These are phyloP conservation scores for Melanerpes formicivorus DNA, from an alignment of 2,113 vertebrate genomes.

Conservation along the genomic window DNA sequence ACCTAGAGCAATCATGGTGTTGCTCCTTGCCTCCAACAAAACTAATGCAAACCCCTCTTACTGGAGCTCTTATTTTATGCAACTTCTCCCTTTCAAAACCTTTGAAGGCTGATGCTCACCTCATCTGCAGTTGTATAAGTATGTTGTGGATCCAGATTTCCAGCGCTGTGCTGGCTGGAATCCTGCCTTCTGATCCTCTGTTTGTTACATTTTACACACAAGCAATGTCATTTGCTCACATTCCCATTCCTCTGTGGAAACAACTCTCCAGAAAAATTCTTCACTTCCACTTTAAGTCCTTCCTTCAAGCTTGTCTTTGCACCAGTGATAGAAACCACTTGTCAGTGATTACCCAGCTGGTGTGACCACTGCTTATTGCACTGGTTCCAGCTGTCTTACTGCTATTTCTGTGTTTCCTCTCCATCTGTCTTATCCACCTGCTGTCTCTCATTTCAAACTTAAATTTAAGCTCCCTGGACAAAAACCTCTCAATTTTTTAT, in stretches of 20 bases:
- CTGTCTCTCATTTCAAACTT: constrained; percentile 53
- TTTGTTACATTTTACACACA: not conserved
- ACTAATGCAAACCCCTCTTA: not conserved
- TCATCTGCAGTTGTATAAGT: not conserved
- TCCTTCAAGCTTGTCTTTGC: constrained; percentile 6
- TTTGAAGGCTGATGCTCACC: not conserved
- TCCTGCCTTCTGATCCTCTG: not conserved
- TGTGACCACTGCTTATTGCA: constrained; percentile 52
- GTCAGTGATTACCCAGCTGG: constrained; percentile 60
- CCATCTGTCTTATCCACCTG: constrained; percentile 67
- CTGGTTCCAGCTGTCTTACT: constrained; percentile 58
- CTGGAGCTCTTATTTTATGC: not conserved
- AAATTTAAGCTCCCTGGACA: constrained; percentile 49
- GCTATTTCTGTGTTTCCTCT: constrained; percentile 55
- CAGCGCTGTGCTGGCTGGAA: not conserved
- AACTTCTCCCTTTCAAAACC: not conserved
- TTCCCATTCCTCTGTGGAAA: not conserved
- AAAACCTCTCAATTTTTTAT: constrained; percentile 34
- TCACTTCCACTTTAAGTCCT: constrained; percentile 32
- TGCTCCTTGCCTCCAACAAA: not conserved
- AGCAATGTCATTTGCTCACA: not conserved
- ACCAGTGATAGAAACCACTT: constrained; percentile 17
- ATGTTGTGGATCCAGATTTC: not conserved
- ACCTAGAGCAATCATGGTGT: not conserved
- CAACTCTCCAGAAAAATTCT: not conserved